Evolutionary conservation across 2,113 vertebrate species (phyloP), one percentile per base, ranked within the genome.

Genomic region (Bagarius yarrelli): DNA sequence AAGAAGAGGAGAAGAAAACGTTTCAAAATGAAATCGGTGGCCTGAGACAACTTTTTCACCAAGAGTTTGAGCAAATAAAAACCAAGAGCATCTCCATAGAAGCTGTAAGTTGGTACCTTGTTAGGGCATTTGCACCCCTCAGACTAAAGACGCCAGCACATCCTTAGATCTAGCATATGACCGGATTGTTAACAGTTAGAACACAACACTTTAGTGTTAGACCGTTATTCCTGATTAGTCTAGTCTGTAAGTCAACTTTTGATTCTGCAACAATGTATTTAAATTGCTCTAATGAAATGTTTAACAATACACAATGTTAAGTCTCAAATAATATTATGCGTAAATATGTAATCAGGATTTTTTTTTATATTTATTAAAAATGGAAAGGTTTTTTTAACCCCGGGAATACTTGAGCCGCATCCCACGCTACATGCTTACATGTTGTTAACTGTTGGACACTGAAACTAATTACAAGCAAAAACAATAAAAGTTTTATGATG

Each of bases 1-100:
- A 93, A 56, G 89, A 92, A 36, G 91, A 94, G 73, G 93, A 95
- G 81, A 88, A 72, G 63, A 86, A 0, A 0, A 93, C 90, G 55
- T 86, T 94, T 32, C 82, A 81, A 2, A 69, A 82, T 69, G 88
- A 93, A 81, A 85, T 91, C 44, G 87, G 88, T 15, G 84, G 87
- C 15, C 80, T 94, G 32, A 90, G 85, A 75, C 89, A 90, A 36
- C 70, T 90, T 16, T 88, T 94, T 66, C 75, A 91, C 3, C 9
- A 85, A 59, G 89, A 90, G 14, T 87, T 92, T 66, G 89, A 90
- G 85, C 89, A 88, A 0, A 14, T 91, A 50, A 84, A 90, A 66
- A 87, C 67, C 74, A 93, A 90, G 81, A 94, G 81, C 83, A 89
- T 88, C 23, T 84, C 74, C 0, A 53, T 92, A 55, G 93, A 94